Conservation (phyloP, 2,797 vertebrate genomes). For the Leptoclinus maculatus region DNA sequence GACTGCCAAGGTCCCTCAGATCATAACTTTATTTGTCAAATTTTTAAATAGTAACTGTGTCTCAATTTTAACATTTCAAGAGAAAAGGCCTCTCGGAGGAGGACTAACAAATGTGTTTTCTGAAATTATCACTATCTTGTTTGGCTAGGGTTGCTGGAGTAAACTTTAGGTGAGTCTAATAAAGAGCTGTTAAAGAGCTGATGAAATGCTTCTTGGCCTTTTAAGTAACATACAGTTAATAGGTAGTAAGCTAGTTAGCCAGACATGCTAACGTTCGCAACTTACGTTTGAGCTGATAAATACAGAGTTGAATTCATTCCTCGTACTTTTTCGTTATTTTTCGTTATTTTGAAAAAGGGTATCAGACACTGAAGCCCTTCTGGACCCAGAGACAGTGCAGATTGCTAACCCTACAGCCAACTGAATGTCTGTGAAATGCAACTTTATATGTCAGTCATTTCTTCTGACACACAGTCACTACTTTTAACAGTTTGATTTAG, state of each 20-base stretch:
- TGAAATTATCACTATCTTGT: background rate
- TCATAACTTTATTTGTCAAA: no score
- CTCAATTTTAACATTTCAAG: background rate
- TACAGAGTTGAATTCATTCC: no score
- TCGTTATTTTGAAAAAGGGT: background rate
- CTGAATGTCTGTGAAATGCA: constrained; percentile 7
- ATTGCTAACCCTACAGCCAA: constrained; percentile 19
- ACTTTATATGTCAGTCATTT: constrained; percentile 34
- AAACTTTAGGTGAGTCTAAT: background rate
- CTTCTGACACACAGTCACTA: background rate
- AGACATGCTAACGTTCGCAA: background rate
- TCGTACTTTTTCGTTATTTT: background rate
- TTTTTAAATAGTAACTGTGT: background rate
- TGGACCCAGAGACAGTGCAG: background rate
- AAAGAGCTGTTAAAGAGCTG: background rate
- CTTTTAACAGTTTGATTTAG: constrained; percentile 21
- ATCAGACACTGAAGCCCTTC: background rate
- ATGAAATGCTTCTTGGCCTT: background rate
- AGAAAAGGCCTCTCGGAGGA: background rate
- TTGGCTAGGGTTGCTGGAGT: background rate
- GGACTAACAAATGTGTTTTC: background rate
- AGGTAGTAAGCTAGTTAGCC: background rate
- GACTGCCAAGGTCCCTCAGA: no score
- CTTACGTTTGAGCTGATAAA: no score
- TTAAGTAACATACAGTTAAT: background rate